phyloP scores from a whole-genome alignment of 2,888 invertebrate species.

The Rhynchonema sp. region DNA sequence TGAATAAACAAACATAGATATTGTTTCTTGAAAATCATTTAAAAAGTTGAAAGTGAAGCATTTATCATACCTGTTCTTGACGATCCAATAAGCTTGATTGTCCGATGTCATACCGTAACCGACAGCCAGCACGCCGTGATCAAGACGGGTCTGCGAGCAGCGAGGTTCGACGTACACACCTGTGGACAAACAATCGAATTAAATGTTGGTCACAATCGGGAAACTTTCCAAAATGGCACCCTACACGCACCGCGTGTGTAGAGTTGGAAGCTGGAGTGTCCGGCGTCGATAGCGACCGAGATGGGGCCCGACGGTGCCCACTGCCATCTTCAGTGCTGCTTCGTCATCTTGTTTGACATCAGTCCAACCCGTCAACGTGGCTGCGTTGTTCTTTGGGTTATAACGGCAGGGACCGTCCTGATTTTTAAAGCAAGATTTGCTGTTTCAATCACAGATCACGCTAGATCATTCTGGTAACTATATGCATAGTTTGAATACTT shows the following conservation, averaged over 20 bases:
- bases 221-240: no score
- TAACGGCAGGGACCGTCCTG: slow-evolving; percentile 25
- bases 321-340: slow-evolving; percentile 16
- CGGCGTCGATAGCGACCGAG: slow-evolving; percentile 27
- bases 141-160: slow-evolving; percentile 48
- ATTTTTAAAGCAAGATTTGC: no score
- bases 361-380: slow-evolving; percentile 27
- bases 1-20: no score
- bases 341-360: slow-evolving; percentile 10
- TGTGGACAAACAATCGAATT: no score
- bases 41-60: no score
- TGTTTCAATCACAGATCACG: no score
- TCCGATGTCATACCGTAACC: slow-evolving; percentile 50
- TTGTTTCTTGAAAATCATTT: no score
- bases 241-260: no score
- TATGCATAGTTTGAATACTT: no score
- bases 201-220: no score
- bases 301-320: slow-evolving; percentile 27
- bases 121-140: slow-evolving; percentile 74
- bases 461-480: no score
- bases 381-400: slow-evolving; percentile 21
- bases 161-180: slow-evolving; percentile 31
- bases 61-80: slow-evolving; percentile 57
- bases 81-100: slow-evolving; percentile 52
- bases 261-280: slow-evolving; percentile 11